Evolutionary conservation across 2,888 invertebrate species (phyloP).

Genomic region (Tholera decimalis): DNA sequence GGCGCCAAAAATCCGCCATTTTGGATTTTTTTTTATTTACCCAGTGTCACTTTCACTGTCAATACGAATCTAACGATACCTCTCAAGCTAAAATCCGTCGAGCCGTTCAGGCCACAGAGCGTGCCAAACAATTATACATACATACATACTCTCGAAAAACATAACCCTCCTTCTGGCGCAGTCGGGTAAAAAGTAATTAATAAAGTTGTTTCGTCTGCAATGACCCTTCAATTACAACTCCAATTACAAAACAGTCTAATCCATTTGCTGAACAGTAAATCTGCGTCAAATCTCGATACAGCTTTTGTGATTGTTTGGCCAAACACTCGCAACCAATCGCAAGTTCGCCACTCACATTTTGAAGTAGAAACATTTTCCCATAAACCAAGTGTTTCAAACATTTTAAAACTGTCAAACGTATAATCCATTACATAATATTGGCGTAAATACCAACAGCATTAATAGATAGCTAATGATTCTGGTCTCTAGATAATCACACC

Average conservation of each 20-base stretch:
- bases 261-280: neutral
- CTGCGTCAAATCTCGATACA: neutral
- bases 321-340: neutral
- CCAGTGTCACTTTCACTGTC: too few relatives aligned
- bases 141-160: too few relatives aligned
- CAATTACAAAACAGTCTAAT: neutral
- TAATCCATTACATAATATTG: slow-evolving; percentile 11
- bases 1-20: too few relatives aligned
- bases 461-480: slow-evolving; percentile 28
- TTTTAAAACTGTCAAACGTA: slow-evolving; percentile 10
- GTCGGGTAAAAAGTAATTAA: neutral
- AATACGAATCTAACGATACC: too few relatives aligned
- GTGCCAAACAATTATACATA: too few relatives aligned
- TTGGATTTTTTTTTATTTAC: too few relatives aligned
- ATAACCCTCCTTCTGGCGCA: too few relatives aligned
- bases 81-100: too few relatives aligned
- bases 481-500: slow-evolving; percentile 21
- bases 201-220: neutral
- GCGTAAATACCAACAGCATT: slow-evolving; percentile 36
- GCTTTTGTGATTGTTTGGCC: neutral
- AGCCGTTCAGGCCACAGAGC: too few relatives aligned
- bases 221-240: neutral
- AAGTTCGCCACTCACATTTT: too few relatives aligned
- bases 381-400: neutral
- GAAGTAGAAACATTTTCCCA: neutral